Evolutionary conservation across 2,113 vertebrate genomes (phyloP).

Genomic region (Noturus placidus): DNA sequence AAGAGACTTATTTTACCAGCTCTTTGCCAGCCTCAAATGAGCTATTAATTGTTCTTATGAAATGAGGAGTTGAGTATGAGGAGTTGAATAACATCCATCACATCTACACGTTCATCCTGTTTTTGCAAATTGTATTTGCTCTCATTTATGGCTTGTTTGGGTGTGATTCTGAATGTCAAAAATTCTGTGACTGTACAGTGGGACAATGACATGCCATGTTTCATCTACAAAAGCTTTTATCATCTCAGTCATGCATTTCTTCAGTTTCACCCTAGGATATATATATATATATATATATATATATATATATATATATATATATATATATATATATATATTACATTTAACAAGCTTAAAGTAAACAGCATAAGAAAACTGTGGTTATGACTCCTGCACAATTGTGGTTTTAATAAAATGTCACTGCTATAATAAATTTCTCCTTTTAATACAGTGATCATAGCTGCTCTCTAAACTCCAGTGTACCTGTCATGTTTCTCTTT

Average conservation of each 20-base stretch:
- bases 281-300: too few species aligned
- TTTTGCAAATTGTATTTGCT: background rate
- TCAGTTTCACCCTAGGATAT: background rate
- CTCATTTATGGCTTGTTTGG: background rate
- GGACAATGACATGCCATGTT: slow-evolving; percentile 12
- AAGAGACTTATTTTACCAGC: background rate
- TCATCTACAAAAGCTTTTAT: slow-evolving; percentile 2
- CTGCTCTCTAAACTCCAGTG: background rate
- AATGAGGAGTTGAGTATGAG: background rate
- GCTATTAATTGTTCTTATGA: background rate
- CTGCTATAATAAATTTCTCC: background rate
- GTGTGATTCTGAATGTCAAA: background rate
- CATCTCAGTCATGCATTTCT: background rate
- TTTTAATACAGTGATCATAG: background rate
- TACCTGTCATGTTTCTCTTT: background rate
- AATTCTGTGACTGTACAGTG: background rate
- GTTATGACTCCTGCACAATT: background rate
- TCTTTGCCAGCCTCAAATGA: background rate
- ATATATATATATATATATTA: too few species aligned
- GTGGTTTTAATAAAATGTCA: background rate
- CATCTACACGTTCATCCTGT: background rate
- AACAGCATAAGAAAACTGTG: background rate
- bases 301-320: too few species aligned
- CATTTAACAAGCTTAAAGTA: background rate
- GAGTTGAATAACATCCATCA: background rate